Evolutionary conservation across 2,113 vertebrate genomes (phyloP), one percentile per base, ranked within the genome.

Genomic region (Brachionichthys hirsutus): DNA sequence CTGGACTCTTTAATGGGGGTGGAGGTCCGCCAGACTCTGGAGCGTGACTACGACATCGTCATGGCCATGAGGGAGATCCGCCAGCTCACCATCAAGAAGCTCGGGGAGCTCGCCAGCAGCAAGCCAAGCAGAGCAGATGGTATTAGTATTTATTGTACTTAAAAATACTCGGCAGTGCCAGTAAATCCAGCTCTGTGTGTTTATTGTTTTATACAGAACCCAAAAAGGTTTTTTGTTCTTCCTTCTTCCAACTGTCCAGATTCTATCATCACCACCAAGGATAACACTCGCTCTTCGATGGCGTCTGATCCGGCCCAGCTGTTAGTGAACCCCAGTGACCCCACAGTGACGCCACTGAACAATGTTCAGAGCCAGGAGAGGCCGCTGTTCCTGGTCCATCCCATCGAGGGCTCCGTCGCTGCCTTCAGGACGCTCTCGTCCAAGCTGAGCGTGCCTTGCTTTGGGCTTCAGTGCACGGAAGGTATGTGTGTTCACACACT

Each of bases 1-100:
- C 88, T 99, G 73, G 97, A 99, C 81, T 98, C 96, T 0, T 82
- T 99, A 72, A 99, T 98, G 97, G 94, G 94, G 0, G 97, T 99
- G 59, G 97, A 99, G 83, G 94, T 99, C 47, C 95, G 95, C 6
- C 97, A 99, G 86, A 95, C 87, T 0, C 88, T 99, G 70, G 97
- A 98, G 77, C 91, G 94, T 0, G 94, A 98, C 83, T 93, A 95
- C 0, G 93, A 96, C 74, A 91, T 98, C 0, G 78, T 92, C 44
- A 92, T 98, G 92, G 81, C 93, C 6, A 95, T 94, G 94, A 93
- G 94, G 19, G 96, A 98, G 24, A 93, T 98, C 20, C 87, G 93
- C 14, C 93, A 92, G 47, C 93, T 99, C 41, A 95, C 95, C 0
- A 91, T 98, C 67, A 93, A 90, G 69, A 96, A 92, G 71, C 88